phyloP scores from a whole-genome alignment of 2,113 vertebrate species.

The Spea multiplicata region DNA sequence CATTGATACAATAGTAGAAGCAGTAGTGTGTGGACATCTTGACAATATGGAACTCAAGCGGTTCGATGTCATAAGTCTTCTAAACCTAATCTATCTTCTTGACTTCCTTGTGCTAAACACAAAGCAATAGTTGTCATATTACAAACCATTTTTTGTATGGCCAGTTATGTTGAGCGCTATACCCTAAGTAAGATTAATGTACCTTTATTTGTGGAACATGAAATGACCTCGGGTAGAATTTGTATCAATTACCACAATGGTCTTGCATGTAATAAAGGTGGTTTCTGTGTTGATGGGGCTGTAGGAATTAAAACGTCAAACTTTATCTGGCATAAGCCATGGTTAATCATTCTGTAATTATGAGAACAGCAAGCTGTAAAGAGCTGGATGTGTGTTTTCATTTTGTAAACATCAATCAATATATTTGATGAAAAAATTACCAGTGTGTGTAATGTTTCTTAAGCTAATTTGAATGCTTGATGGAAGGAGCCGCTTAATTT shows the following conservation, averaged over 20 bases:
- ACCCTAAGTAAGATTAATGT: slow-evolving; percentile 34
- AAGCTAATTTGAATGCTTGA: slow-evolving; percentile 3
- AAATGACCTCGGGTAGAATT: slow-evolving; percentile 37
- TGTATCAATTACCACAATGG: slow-evolving; percentile 42
- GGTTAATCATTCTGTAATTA: slow-evolving; percentile 47
- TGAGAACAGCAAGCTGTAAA: slow-evolving; percentile 37
- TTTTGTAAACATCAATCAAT: slow-evolving; percentile 37
- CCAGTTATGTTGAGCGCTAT: background rate
- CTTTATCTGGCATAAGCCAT: slow-evolving; percentile 46
- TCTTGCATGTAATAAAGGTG: slow-evolving; percentile 41
- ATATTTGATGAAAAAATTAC: slow-evolving; percentile 43
- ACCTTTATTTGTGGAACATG: slow-evolving; percentile 44
- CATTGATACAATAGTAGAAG: too few relatives aligned
- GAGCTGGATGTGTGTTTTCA: slow-evolving; percentile 31
- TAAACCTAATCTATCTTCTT: too few relatives aligned
- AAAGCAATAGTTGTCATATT: too few relatives aligned
- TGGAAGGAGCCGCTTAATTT: background rate
- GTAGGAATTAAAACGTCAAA: slow-evolving; percentile 41
- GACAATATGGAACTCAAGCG: too few relatives aligned
- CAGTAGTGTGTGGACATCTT: too few relatives aligned
- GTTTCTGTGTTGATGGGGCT: slow-evolving; percentile 47
- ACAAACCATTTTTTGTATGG: too few relatives aligned
- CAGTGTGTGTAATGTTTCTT: slow-evolving; percentile 35
- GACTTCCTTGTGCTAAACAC: too few relatives aligned
- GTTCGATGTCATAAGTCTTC: too few relatives aligned